These are phyloP conservation scores for Patiria miniata DNA, from an alignment of 35 echinoderm and acorn worm species.

Conservation along the genomic window DNA sequence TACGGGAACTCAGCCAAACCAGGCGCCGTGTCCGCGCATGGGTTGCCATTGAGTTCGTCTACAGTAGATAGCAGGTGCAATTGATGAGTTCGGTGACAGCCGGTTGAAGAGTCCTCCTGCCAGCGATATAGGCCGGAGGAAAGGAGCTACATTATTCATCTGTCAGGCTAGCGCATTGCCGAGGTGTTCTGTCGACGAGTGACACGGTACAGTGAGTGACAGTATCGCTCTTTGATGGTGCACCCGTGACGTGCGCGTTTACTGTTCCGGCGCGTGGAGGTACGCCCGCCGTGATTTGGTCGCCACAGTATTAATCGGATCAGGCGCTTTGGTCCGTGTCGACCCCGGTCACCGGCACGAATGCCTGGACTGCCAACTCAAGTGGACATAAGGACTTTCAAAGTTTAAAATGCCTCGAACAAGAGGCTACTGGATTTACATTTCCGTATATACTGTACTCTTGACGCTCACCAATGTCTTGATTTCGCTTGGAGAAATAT, in stretches of 20 bases:
- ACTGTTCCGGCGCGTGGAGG: too few species aligned
- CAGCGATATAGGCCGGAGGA: too few species aligned
- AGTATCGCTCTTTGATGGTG: not conserved
- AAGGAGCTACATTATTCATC: not conserved
- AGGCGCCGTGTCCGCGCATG: too few species aligned
- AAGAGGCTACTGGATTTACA: not conserved
- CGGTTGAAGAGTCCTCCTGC: too few species aligned
- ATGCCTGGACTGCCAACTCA: not conserved
- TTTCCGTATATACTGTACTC: not conserved
- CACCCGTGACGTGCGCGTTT: not conserved
- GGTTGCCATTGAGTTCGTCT: not conserved
- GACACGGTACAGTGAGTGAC: not conserved
- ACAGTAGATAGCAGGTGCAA: not conserved
- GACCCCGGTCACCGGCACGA: not conserved
- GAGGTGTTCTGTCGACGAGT: not conserved
- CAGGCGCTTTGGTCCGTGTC: not conserved
- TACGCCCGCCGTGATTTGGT: too few species aligned
- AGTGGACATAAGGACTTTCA: not conserved
- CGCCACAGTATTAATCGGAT: not conserved
- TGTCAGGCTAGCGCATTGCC: not conserved
- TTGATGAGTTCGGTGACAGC: conserved; percentile 14
- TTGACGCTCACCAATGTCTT: not conserved
- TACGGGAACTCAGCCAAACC: too few species aligned
- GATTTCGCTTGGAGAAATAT: not conserved
- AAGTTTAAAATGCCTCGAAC: not conserved